phyloP scores from a whole-genome alignment of 1,140 invertebrate species.

The Dendroctonus valens region DNA sequence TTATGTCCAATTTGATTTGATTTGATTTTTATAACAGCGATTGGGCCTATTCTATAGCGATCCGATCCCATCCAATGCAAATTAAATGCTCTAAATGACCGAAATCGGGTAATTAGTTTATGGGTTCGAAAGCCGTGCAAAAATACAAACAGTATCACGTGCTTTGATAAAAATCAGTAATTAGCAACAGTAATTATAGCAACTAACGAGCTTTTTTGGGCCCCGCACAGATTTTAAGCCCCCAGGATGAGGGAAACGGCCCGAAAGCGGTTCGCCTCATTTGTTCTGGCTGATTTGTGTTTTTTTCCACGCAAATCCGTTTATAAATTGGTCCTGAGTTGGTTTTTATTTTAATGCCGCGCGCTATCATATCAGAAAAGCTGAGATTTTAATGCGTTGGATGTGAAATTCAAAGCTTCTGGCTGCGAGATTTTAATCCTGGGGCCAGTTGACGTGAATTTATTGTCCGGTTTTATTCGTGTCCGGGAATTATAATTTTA shows the following conservation, averaged over 20 bases:
- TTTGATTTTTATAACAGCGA: too few relatives aligned
- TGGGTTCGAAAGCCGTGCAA: conserved; percentile 29
- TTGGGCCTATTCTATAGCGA: not conserved
- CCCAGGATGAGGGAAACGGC: conserved; percentile 38
- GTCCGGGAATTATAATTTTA: conserved; percentile 23
- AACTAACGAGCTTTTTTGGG: conserved; percentile 49
- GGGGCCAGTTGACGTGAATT: conserved; percentile 27
- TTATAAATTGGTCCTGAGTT: conserved; percentile 40
- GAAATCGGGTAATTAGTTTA: conserved; percentile 9
- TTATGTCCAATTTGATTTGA: too few relatives aligned
- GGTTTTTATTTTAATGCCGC: conserved; percentile 39
- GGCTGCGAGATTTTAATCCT: conserved; percentile 32
- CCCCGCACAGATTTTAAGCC: conserved; percentile 36
- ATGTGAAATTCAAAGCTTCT: conserved; percentile 35
- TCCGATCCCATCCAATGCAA: conserved; percentile 4
- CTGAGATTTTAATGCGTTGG: conserved; percentile 38
- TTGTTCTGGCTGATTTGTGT: conserved; percentile 43
- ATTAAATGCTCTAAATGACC: not conserved
- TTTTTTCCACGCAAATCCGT: conserved; percentile 40
- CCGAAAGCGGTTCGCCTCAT: conserved; percentile 37
- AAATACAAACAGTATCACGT: conserved; percentile 47
- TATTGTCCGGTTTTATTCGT: conserved; percentile 35
- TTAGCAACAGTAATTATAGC: conserved; percentile 50
- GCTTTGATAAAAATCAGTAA: conserved; percentile 51
- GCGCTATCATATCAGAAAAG: conserved; percentile 40